phyloP scores from a whole-genome alignment of 2,797 vertebrate genomes.

The Myotis findleyi region DNA sequence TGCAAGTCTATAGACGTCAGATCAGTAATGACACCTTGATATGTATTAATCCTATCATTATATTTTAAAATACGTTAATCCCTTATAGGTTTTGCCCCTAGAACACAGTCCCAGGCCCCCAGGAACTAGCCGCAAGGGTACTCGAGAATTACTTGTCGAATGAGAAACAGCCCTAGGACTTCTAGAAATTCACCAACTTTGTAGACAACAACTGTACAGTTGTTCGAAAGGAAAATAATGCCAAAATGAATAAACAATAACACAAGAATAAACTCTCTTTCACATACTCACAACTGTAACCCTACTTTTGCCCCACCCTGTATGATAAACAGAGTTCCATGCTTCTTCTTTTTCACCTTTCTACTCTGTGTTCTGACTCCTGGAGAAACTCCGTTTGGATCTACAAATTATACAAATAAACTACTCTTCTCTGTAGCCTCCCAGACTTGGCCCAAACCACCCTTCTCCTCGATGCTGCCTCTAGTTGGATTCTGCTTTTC shows the following conservation, averaged over 20 bases:
- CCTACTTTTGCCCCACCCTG: too few relatives aligned
- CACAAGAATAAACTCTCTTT: not conserved
- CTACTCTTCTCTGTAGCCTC: not conserved
- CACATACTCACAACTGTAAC: not conserved
- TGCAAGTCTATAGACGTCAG: not conserved
- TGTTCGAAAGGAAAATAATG: not conserved
- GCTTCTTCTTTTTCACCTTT: not conserved
- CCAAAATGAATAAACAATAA: not conserved
- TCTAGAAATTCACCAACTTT: not conserved
- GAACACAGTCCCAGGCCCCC: not conserved
- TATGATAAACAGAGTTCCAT: not conserved
- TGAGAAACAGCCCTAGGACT: not conserved
- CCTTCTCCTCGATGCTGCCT: not conserved
- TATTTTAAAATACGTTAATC: not conserved
- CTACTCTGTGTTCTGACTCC: not conserved
- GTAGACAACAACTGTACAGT: not conserved
- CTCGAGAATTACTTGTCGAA: not conserved
- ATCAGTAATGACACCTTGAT: not conserved
- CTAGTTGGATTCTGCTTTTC: not conserved
- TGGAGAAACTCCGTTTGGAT: not conserved
- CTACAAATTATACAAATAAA: not conserved
- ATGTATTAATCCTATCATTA: not conserved
- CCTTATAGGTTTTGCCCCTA: not conserved
- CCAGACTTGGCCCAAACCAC: not conserved
- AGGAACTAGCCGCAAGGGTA: not conserved